Conservation (phyloP, 2,888 invertebrate genomes). For the Papilio gigon region DNA sequence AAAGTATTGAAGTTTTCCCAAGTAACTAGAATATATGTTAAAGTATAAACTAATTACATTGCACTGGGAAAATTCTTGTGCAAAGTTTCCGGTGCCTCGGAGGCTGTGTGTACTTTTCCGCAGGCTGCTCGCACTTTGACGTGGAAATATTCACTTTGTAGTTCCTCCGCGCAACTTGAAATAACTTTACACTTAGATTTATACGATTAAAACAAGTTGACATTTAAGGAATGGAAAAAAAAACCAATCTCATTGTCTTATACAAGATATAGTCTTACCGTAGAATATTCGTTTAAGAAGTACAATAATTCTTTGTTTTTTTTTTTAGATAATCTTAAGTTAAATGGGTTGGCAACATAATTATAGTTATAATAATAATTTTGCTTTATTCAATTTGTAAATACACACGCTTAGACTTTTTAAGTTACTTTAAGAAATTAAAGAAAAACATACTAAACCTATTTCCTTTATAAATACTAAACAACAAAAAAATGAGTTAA, state of each 20-base stretch:
- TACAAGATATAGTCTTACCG: no score
- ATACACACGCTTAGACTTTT: no score
- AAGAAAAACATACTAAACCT: no score
- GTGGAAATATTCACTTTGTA: constrained; percentile 37
- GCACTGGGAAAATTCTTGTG: constrained; percentile 29
- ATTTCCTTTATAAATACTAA: constrained; percentile 17
- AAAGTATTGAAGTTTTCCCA: constrained; percentile 14
- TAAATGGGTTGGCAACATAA: no score
- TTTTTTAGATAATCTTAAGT: no score
- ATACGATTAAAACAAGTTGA: constrained; percentile 27
- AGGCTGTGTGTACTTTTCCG: constrained; percentile 36
- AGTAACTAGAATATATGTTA: constrained; percentile 23
- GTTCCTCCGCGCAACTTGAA: constrained; percentile 10
- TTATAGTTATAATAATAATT: no score
- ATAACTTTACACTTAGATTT: constrained; percentile 32
- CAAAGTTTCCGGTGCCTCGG: constrained; percentile 27
- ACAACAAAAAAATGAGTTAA: not conserved
- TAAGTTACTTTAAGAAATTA: no score
- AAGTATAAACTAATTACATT: constrained; percentile 36
- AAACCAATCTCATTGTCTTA: no score
- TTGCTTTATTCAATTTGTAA: no score
- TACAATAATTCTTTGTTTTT: no score
- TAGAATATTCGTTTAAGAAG: no score
- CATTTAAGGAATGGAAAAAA: not conserved
- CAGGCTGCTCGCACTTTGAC: constrained; percentile 34